Evolutionary conservation across 2,113 vertebrate species (phyloP).

Genomic region (Manacus vitellinus): DNA sequence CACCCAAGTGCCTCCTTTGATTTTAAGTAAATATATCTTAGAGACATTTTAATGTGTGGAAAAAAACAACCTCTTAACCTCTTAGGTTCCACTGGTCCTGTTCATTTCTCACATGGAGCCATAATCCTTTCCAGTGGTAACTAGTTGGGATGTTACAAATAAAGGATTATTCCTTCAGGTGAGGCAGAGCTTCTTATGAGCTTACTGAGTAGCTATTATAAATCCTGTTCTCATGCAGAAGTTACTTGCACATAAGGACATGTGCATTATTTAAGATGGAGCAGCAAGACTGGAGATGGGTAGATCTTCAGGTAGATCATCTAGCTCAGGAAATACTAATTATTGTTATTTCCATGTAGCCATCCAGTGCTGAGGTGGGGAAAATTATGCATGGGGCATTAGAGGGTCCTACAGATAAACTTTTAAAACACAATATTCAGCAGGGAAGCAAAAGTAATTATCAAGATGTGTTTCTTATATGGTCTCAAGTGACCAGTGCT

Average conservation of each 20-base stretch:
- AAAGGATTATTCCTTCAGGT: slow-evolving; percentile 40
- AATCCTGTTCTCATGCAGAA: neutral
- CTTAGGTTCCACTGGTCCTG: neutral
- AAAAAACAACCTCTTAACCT: neutral
- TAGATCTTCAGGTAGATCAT: neutral
- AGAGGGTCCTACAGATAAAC: neutral
- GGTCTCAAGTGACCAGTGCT: neutral
- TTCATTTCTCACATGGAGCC: neutral
- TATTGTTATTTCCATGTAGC: neutral
- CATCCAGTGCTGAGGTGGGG: neutral
- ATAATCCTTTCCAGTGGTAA: slow-evolving; percentile 41
- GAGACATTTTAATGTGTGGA: neutral
- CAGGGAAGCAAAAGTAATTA: neutral
- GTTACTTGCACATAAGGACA: fast-evolving
- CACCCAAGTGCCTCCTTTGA: neutral
- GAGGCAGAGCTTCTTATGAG: slow-evolving; percentile 29
- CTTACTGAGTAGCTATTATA: neutral
- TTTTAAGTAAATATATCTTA: neutral
- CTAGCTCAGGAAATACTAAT: neutral
- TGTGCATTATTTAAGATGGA: neutral
- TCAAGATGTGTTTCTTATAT: neutral
- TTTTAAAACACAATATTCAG: neutral
- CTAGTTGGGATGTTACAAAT: slow-evolving; percentile 14
- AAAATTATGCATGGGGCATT: neutral
- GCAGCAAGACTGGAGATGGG: neutral